Evolutionary conservation across 2,113 vertebrate species (phyloP).

Genomic region (Aspiorhynchus laticeps): DNA sequence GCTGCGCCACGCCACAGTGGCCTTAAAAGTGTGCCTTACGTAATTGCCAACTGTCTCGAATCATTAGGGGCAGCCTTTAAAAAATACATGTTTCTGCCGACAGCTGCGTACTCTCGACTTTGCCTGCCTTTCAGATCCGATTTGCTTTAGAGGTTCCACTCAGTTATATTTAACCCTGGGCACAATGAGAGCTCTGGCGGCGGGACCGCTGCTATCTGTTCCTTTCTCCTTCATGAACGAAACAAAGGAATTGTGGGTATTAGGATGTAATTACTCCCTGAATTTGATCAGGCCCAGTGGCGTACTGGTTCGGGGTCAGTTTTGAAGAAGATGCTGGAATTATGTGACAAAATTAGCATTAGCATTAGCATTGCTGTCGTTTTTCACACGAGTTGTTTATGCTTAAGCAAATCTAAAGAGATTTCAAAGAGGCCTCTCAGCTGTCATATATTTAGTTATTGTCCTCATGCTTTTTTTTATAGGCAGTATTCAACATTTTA

Average conservation of each 20-base stretch:
- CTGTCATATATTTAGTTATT: neutral
- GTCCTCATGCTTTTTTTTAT: neutral
- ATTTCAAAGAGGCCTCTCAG: constrained; percentile 23
- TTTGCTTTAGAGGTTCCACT: constrained; percentile 75
- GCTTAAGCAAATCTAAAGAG: constrained; percentile 41
- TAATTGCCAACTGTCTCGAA: constrained; percentile 82
- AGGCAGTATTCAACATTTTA: neutral
- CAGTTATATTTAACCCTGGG: constrained; percentile 74
- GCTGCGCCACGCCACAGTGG: constrained; percentile 71
- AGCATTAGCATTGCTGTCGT: neutral
- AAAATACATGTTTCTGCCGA: constrained; percentile 78
- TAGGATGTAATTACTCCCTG: neutral
- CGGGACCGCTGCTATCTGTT: constrained; percentile 22
- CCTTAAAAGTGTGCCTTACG: constrained; percentile 76
- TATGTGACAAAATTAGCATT: neutral
- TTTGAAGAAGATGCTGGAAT: neutral
- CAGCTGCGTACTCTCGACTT: constrained; percentile 80
- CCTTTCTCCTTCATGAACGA: neutral
- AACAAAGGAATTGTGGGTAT: constrained; percentile 12
- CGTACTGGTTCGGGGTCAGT: neutral
- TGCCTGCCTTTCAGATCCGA: constrained; percentile 80
- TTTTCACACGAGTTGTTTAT: neutral
- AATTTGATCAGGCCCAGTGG: neutral
- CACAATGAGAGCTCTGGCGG: constrained; percentile 56
- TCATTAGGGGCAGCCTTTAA: constrained; percentile 80